phyloP scores from a whole-genome alignment of 2,797 vertebrate genomes.

The Manis pentadactyla region DNA sequence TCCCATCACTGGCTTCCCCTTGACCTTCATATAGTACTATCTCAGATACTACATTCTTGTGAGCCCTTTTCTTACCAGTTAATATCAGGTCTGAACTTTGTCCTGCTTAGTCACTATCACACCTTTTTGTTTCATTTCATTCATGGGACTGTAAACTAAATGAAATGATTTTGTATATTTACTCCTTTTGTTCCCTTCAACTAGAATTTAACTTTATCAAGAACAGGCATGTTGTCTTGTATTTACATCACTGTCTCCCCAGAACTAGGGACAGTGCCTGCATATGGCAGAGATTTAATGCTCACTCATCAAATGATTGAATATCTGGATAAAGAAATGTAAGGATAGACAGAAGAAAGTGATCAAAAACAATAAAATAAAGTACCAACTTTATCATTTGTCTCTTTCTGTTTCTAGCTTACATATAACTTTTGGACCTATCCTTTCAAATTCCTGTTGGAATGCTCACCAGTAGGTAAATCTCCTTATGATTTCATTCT shows the following conservation, averaged over 20 bases:
- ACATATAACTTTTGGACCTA: not conserved
- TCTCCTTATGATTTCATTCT: not conserved
- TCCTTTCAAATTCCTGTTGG: not conserved
- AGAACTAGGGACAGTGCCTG: not conserved
- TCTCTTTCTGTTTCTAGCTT: not conserved
- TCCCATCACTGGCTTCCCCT: not conserved
- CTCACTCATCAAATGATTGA: not conserved
- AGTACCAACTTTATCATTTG: not conserved
- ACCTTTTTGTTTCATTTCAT: not conserved
- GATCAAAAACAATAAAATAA: not conserved
- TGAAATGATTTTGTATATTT: not conserved
- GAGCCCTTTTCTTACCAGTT: not conserved
- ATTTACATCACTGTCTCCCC: not conserved
- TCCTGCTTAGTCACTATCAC: not conserved
- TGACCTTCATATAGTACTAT: not conserved
- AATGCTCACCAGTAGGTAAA: not conserved
- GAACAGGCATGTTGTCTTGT: not conserved
- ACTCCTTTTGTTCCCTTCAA: not conserved
- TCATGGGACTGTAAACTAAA: not conserved
- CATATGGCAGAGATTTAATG: not conserved
- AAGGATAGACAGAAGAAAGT: not conserved
- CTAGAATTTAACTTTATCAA: not conserved
- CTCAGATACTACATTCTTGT: not conserved
- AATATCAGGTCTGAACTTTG: not conserved
- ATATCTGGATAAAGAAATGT: not conserved